Evolutionary conservation across 2,113 vertebrate species (phyloP).

Genomic region (Tragelaphus strepsiceros): DNA sequence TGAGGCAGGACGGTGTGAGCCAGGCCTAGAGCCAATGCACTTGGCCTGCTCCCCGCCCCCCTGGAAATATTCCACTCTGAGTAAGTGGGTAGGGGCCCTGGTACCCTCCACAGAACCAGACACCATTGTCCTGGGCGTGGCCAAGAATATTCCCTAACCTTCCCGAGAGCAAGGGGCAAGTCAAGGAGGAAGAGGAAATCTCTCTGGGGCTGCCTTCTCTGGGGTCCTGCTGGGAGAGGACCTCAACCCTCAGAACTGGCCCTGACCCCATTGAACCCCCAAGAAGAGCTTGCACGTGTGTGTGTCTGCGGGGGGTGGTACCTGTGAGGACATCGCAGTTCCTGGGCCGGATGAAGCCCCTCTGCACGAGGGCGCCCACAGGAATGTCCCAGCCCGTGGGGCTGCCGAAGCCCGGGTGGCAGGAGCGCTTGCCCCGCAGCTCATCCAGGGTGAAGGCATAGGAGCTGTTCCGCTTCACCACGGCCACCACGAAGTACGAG

Average conservation of each 20-base stretch:
- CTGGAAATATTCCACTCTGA: neutral
- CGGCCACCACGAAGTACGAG: constrained; percentile 89
- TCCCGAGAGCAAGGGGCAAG: too few species aligned
- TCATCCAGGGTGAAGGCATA: constrained; percentile 85
- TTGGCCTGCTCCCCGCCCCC: accelerated
- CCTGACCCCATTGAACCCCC: neutral
- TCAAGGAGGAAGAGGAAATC: neutral
- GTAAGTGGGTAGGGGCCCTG: neutral
- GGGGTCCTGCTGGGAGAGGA: neutral
- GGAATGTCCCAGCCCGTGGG: constrained; percentile 93
- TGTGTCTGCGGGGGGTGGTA: neutral
- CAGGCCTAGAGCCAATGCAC: neutral
- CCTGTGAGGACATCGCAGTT: constrained; percentile 88
- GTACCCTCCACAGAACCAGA: neutral
- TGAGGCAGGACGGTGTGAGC: neutral
- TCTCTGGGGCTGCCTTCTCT: neutral
- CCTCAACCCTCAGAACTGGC: neutral
- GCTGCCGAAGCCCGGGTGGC: constrained; percentile 88
- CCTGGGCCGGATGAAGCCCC: constrained; percentile 83
- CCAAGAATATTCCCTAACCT: neutral
- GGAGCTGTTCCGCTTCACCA: constrained; percentile 82
- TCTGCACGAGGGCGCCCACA: constrained; percentile 83
- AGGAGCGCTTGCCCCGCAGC: constrained; percentile 87
- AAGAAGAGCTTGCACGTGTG: accelerated
- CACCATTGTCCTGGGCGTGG: accelerated